Base-by-base conservation (phyloP, 1,140 invertebrate genomes). In the Lucilia cuprina region DNA sequence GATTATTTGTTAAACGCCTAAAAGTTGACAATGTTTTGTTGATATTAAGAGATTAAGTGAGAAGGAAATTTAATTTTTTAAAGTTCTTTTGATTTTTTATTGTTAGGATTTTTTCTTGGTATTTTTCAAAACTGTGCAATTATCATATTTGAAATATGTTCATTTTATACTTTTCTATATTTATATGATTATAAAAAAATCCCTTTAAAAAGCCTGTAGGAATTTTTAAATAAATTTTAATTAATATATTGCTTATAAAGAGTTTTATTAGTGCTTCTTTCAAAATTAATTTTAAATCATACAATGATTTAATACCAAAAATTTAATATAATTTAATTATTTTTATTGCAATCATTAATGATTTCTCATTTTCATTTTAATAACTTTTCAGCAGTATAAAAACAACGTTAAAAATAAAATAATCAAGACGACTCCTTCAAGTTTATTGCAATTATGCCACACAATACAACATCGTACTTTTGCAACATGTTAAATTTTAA, bases 1-100 rank as follows among this genome's bases (percentile, higher is more conserved):
- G 35, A n/a, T 19, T 19, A 47, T 78, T 78, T 77, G 5, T 17
- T 47, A 19, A 8, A 25, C 49, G 35, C 13, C 41, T 47, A 47
- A 78, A 78, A 78, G 75, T 78, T 49, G 34, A n/a, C 75, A 47
- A 47, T 78, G 14, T 47, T 41, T 47, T 41, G 41, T 41, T 41
- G 7, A 41, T 41, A 5, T 41, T 41, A 8, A 41, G 41, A 41
- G 35, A 41, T 41, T 41, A n/a, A n/a, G 35, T 41, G 8, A 5
- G 8, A 41, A 41, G 8, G 35, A 8, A 41, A 8, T 41, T 41
- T 41, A 41, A n/a, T n/a, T n/a, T n/a, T n/a, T n/a, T n/a, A n/a
- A n/a, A n/a, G 35, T 5, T 8, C 8, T 8, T 41, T 41, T 41
- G 35, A 41, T 41, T 41, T 41, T 8, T 8, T 41, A 3, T 41